These are phyloP conservation scores for Mormoops blainvillei DNA, from an alignment of 2,113 vertebrate genomes.

Conservation along the genomic window DNA sequence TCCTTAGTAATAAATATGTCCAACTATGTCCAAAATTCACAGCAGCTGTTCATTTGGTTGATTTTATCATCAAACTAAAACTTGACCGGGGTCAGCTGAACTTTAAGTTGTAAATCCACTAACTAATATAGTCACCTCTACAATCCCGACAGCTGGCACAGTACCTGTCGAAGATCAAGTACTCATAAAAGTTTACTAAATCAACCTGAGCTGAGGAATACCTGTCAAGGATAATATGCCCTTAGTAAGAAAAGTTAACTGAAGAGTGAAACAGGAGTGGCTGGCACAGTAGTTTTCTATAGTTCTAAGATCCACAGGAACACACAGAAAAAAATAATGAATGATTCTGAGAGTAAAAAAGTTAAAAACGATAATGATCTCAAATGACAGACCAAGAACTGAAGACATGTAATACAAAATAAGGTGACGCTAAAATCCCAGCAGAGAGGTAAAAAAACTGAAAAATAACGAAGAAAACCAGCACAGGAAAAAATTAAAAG, in stretches of 20 bases:
- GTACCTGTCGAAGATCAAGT: background rate
- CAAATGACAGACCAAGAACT: slow-evolving; percentile 2
- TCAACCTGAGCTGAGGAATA: slow-evolving; percentile 9
- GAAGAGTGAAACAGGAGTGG: slow-evolving; percentile 34
- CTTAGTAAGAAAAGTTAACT: slow-evolving; percentile 11
- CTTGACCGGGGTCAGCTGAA: background rate
- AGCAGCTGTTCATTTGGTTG: background rate
- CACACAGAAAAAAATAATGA: slow-evolving; percentile 26
- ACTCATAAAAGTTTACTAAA: slow-evolving; percentile 17
- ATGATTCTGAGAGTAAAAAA: background rate
- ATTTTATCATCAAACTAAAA: slow-evolving; percentile 13
- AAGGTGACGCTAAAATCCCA: background rate
- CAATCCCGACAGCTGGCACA: background rate
- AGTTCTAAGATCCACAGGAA: background rate
- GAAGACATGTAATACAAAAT: background rate
- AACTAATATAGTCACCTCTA: background rate
- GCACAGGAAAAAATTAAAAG: background rate
- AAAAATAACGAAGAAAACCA: background rate
- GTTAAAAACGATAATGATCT: background rate
- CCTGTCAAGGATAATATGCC: background rate
- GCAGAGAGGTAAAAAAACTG: background rate
- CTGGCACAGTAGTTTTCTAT: background rate
- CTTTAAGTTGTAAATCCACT: slow-evolving; percentile 20
- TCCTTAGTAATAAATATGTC: background rate
- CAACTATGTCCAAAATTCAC: slow-evolving; percentile 7